These are phyloP conservation scores for Pammene aurita DNA, from an alignment of 2,888 invertebrate species.

Conservation along the genomic window DNA sequence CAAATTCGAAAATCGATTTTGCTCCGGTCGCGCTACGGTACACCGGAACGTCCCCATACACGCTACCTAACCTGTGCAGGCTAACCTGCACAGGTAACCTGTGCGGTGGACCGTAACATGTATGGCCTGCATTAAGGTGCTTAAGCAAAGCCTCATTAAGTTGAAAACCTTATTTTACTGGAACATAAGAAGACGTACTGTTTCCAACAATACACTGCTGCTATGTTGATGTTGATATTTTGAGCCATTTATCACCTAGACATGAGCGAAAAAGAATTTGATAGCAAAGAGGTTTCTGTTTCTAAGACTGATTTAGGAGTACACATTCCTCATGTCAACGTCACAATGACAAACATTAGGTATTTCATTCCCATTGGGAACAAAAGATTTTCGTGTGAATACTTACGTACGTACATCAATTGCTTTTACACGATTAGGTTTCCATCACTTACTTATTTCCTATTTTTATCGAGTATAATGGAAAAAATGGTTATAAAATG, in stretches of 20 bases:
- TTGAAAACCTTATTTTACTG: too few species aligned
- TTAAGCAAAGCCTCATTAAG: too few species aligned
- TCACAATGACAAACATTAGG: neutral
- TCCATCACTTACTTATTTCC: neutral
- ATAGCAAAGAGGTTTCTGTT: slow-evolving; percentile 26
- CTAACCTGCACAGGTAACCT: too few species aligned
- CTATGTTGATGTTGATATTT: slow-evolving; percentile 30
- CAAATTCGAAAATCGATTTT: too few species aligned
- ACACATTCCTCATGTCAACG: slow-evolving; percentile 18
- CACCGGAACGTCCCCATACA: too few species aligned
- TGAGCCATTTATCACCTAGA: slow-evolving; percentile 26
- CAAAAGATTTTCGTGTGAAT: neutral
- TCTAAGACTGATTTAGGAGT: slow-evolving; percentile 27
- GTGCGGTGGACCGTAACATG: too few species aligned
- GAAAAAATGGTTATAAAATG: too few species aligned
- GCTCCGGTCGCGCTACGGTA: too few species aligned
- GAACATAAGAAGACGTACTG: slow-evolving; percentile 14
- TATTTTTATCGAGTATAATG: too few species aligned
- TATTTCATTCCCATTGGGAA: neutral
- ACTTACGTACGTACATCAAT: neutral
- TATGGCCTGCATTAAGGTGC: too few species aligned
- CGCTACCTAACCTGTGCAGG: too few species aligned
- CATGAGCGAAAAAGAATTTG: slow-evolving; percentile 34
- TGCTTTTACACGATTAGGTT: neutral
- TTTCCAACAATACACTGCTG: neutral